Evolutionary conservation across 2,113 vertebrate species (phyloP), one percentile per base, ranked within the genome.

Genomic region (Uropsilus gracilis): DNA sequence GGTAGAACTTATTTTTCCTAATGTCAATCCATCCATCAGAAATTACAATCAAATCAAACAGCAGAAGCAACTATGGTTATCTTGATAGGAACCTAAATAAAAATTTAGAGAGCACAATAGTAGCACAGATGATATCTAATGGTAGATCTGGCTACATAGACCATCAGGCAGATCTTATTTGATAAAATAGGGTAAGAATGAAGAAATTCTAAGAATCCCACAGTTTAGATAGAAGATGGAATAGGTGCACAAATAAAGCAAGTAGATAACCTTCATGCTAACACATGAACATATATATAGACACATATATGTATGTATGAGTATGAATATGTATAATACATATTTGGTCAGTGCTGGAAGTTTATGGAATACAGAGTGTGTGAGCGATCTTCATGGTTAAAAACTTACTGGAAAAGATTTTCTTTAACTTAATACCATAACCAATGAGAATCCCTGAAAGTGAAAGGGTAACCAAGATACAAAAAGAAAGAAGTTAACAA

Each of bases 161-260:
- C 42, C 22, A 53, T 87, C 28, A 37, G 39, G 44, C 68, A 85
- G 34, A 72, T 77, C 76, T 95, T 90, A 66, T 68, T 88, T 90
- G 42, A 69, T 57, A 86, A 69, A 37, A 39, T 90, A 53, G n/a
- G 20, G 44, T 80, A 84, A 75, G 18, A 94, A 57, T 30, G 12
- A 96, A 96, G 37, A 92, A 66, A 44, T 30, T 32, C 76, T 2
- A 13, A 88, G 34, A 59, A 55, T 77, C 50, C 85, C 66, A 61
- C 30, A 73, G 84, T 94, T 72, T 59, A 73, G 50, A 22, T 83
- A 17, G 34, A 86, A 84, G 57, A 46, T 59, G 37, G 86, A 76
- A 57, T 89, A 75, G 61, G 44, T 68, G 12, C 32, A 66, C 32
- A 30, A 78, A 22, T 91, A 84, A 90, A 82, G 26, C 77, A 91